Evolutionary conservation across 2,888 invertebrate genomes (phyloP).

Genomic region (Drosophila sordidula): DNA sequence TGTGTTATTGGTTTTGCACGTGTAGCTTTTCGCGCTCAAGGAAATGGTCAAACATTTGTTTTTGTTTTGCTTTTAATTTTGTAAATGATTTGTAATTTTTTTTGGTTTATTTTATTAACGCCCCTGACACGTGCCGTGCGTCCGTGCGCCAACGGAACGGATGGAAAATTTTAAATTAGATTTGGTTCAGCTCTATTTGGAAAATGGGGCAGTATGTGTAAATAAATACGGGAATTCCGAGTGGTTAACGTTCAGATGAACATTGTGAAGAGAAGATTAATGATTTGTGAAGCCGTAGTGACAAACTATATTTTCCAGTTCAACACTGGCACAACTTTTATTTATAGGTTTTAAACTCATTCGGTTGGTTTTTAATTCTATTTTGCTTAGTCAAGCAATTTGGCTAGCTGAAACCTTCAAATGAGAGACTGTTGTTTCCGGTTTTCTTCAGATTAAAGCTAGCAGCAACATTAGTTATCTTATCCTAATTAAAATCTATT

Average conservation of each 20-base stretch:
- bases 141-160: constrained; percentile 1
- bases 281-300: background rate
- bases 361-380: background rate
- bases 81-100: constrained; percentile 22
- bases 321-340: background rate
- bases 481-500: constrained; percentile 5
- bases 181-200: constrained; percentile 3
- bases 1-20: constrained; percentile 43
- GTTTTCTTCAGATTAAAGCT: background rate
- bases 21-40: constrained; percentile 34
- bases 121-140: constrained; percentile 18
- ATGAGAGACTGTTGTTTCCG: constrained; percentile 3
- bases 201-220: background rate
- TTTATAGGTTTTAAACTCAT: background rate
- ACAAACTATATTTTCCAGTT: background rate
- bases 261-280: background rate
- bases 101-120: constrained; percentile 24
- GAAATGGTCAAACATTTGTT: constrained; percentile 22
- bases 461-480: constrained; percentile 1
- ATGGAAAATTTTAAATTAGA: background rate
- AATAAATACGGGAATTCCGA: too few species aligned
- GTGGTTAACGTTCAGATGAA: background rate
- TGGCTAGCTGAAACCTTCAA: background rate
- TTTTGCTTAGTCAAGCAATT: background rate
- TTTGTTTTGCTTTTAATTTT: background rate